Evolutionary conservation across 2,797 vertebrate genomes (phyloP), one percentile per base, ranked within the genome.

Genomic region (Tadarida brasiliensis): DNA sequence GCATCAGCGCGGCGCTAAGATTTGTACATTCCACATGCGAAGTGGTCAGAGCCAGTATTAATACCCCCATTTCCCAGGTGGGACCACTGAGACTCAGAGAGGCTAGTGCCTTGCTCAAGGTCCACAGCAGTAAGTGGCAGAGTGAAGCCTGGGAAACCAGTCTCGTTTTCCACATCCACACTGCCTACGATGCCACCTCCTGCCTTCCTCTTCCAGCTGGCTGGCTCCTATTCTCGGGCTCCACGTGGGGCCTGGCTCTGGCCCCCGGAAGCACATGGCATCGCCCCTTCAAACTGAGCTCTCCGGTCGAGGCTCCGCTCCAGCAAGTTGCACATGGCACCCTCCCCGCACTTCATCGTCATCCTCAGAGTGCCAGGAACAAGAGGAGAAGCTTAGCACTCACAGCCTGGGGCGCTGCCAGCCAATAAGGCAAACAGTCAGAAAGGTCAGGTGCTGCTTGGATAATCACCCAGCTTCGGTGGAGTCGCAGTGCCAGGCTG

Each of bases 301-400:
- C n/a, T 26, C 19, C 0, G 1, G 44, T 30, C 4, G 19, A 81
- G 81, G 56, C 28, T n/a, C 71, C 61, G 12, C 7, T 4, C n/a
- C 44, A 68, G 57, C 14, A 3, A 0, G 3, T 1, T 19, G 59
- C 19, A 33, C 51, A 11, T 0, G 0, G 47, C 30, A 35, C 54
- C 44, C 44, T 33, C 44, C 44, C 54, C 22, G 61, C 20, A 20
- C 24, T 86, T 80, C 5, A 11, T 35, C 10, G 51, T n/a, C 33
- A 44, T 61, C 57, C 71, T 49, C 28, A 9, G 30, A 39, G 65
- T 12, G 54, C 90, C 51, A 74, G 87, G 51, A 61, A 74, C 20
- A 87, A 74, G 33, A 65, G 56, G 47, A 81, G 74, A 39, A 5
- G 54, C 59, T 67, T 76, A 57, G 49, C 35, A 24, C 8, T 10